Evolutionary conservation across 2,797 vertebrate species (phyloP), one percentile per base, ranked within the genome.

Genomic region (Myripristis murdjan): DNA sequence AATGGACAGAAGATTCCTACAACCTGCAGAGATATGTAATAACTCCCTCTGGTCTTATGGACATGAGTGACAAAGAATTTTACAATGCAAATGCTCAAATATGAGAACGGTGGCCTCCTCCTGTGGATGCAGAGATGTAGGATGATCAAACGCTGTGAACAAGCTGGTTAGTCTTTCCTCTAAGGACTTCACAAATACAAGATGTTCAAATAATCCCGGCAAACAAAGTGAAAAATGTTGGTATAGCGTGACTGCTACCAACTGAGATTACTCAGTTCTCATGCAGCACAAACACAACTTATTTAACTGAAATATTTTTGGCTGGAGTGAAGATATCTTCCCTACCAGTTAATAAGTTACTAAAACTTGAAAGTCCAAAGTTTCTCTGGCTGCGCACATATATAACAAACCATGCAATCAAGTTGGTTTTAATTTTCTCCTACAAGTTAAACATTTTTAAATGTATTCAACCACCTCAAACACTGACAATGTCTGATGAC

Each of bases 1-100:
- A 73, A 84, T 64, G 75, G 77, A 72, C 48, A 9, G 8, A 53
- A 71, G 35, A 24, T 41, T 41, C 37, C 56, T 41, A 56, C 46
- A 62, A 58, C 59, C 62, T 55, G 56, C 3, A 41, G 24, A 54
- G 46, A 71, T 51, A 15, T 65, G 63, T 28, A 44, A 22, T 58
- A 67, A 22, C 12, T 2, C 28, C 22, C 44, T 78, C 26, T 23
- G 33, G 63, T 66, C 28, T 54, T 6, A 41, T 12, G 12, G 16
- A 58, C 18, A 12, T 26, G 39, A 78, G 33, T 22, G 46, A 62
- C 26, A 48, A 61, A 6, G 28, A 54, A 28, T 18, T 79, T 58
- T 18, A 33, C 31, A 52, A 64, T 26, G 12, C 24, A 41, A 37
- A 18, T 2, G 20, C 35, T 70, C 47, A 57, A 5, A 62, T 43